Base-by-base conservation (phyloP, 2,888 invertebrate genomes). In the Stomorhina lunata region DNA sequence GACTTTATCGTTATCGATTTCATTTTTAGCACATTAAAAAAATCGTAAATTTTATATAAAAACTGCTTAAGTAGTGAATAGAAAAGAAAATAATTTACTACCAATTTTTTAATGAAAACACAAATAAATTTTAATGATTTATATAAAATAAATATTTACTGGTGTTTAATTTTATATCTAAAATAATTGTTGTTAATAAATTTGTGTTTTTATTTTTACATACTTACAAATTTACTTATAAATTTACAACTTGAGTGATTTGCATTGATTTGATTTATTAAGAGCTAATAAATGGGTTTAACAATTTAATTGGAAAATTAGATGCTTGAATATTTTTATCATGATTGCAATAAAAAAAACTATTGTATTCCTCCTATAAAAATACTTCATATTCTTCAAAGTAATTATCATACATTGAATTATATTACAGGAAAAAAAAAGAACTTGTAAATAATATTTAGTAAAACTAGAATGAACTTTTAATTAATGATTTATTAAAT, bases 21-120 rank as follows among this genome's bases (percentile, higher is more conserved):
- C 22, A 72, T 72, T 48, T 72, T 59, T 50, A 32, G 59, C 32
- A 22, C 45, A 43, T 71, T 61, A 34, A 34, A 59, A 72, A 59
- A 32, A 32, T 37, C 15, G 15, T 32, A 34, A 66, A 50, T 17
- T 65, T 5, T 9, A 27, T 6, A 53, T 27, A 53, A 53, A 53
- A 7, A n/a, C n/a, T n/a, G n/a, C n/a, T n/a, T n/a, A n/a, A 27
- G n/a, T 17, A 34, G 22, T 43, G 15, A 25, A 50, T 37, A 53
- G 15, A 37, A 25, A n/a, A n/a, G n/a, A n/a, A 25, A 50, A 37
- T 37, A 37, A 59, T 45, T 63, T 9, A 17, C 5, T 27, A 4
- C 1, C 25, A 22, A 7, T 17, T 20, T 29, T 50, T 1, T 27
- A 5, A 2, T 27, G 2, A 15, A 9, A 63, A 68, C 6, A 9